Evolutionary conservation across 2,888 invertebrate genomes (phyloP), one percentile per base, ranked within the genome.

Genomic region (Dasysyrphus albostriatus): DNA sequence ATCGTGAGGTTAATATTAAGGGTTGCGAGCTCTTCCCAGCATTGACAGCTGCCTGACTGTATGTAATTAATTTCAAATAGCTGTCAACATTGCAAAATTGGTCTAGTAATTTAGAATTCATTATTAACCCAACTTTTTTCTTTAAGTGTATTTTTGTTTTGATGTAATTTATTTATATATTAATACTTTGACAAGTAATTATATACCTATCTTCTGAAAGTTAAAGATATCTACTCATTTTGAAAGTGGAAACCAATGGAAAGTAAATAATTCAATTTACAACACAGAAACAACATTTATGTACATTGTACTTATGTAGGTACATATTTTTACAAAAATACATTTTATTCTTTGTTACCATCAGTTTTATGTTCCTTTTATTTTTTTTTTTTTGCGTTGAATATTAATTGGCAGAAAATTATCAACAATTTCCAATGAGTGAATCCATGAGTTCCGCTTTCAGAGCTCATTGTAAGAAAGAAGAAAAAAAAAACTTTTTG

Each of bases 401-500:
- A 29, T 34, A 34, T 10, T 67, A 84, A 74, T 75, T 63, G 56
- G 70, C 32, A 75, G 39, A 70, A 58, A 78, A 82, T 58, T 67
- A 72, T 59, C 54, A 65, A 75, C 47, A 39, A 74, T 85, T 85
- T 81, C 77, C 78, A 83, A 19, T 79, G 70, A 75, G 49, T 79
- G 83, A 87, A 6, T 83, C 42, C 39, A 74, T 67, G 72, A 83
- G 79, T 87, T 87, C 83, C 87, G 87, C 83, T 87, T 83, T 87
- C 87, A 51, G 44, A 75, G 39, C 69, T 63, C 58, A 61, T 14
- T 59, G 14, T 34, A 56, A 63, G 34, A 42, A 54, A 24, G 9
- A 10, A 19, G 12, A 24, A 24, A 59, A 39, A 0, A 24, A 59
- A 24, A 59, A 39, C 1, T 59, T 56, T 5, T 34, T 42, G 24